Conservation (phyloP, 2,888 invertebrate species). For the Mactromeris polynyma region DNA sequence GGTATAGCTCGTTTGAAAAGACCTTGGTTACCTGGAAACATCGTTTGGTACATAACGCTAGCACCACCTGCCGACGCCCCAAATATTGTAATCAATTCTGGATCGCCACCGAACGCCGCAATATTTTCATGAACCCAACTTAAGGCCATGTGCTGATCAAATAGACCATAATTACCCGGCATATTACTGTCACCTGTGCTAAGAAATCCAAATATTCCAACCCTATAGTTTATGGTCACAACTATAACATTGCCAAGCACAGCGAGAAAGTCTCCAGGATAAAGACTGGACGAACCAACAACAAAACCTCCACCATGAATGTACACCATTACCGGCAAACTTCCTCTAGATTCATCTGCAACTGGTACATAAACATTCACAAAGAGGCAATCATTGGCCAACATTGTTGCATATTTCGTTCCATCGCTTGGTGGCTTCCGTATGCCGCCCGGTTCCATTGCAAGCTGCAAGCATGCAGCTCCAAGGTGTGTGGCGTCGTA, state of each 20-base stretch:
- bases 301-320: conserved; percentile 87
- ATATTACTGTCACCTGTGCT: conserved; percentile 84
- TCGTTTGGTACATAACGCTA: conserved; percentile 73
- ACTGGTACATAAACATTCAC: conserved; percentile 94
- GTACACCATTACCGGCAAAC: not conserved
- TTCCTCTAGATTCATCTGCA: not conserved
- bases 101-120: conserved; percentile 79
- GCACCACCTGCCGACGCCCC: conserved; percentile 81
- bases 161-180: conserved; percentile 1
- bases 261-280: conserved; percentile 90
- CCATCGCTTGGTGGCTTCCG: not conserved
- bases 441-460: conserved; percentile 25
- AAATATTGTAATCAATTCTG: conserved; percentile 73
- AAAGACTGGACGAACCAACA: conserved; percentile 93
- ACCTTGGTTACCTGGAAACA: conserved; percentile 71
- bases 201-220: conserved; percentile 75
- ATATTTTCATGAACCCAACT: conserved; percentile 97
- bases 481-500: conserved; percentile 39
- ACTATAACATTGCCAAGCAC: conserved; percentile 96
- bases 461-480: conserved; percentile 29
- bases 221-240: conserved; percentile 97
- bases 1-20: conserved; percentile 76
- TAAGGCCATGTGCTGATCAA: conserved; percentile 85
- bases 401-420: not conserved
- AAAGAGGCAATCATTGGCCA: conserved; percentile 95